These are phyloP conservation scores for Pterophyllum scalare DNA, from an alignment of 2,113 vertebrate species.

Conservation along the genomic window DNA sequence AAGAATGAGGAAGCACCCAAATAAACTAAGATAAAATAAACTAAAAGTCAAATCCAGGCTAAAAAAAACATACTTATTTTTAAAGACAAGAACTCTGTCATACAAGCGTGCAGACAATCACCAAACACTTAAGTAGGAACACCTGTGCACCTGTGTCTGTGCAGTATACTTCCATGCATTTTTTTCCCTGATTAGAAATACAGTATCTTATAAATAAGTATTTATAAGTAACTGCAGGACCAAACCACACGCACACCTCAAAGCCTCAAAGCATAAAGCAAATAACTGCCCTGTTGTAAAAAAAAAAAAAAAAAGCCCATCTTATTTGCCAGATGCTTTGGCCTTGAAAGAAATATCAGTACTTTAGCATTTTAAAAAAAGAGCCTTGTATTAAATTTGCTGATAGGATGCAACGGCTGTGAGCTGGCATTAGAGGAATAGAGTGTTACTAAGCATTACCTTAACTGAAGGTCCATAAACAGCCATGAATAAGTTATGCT, in stretches of 20 bases:
- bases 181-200: not conserved
- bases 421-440: not conserved
- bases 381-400: too few relatives aligned
- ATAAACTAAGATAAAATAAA: not conserved
- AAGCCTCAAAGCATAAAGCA: not conserved
- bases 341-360: not conserved
- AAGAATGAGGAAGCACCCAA: not conserved
- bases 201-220: not conserved
- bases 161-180: constrained; percentile 55
- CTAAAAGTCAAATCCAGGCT: not conserved
- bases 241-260: constrained; percentile 52
- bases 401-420: not conserved
- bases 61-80: constrained; percentile 15
- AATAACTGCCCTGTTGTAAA: not conserved
- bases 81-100: constrained; percentile 16
- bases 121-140: constrained; percentile 18
- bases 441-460: not conserved
- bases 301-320: not conserved
- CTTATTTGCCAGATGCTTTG: not conserved
- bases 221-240: constrained; percentile 26
- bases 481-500: not conserved
- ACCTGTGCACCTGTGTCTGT: not conserved
- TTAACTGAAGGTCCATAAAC: not conserved
- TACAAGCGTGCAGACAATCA: constrained; percentile 48
- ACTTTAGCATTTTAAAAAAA: not conserved